A percentile compares a stretch with the other conserved stretches of the same genome.
These are phyloP conservation scores for Coptotermes formosanus DNA, from an alignment of 1,140 invertebrate species.

Conservation along the genomic window DNA sequence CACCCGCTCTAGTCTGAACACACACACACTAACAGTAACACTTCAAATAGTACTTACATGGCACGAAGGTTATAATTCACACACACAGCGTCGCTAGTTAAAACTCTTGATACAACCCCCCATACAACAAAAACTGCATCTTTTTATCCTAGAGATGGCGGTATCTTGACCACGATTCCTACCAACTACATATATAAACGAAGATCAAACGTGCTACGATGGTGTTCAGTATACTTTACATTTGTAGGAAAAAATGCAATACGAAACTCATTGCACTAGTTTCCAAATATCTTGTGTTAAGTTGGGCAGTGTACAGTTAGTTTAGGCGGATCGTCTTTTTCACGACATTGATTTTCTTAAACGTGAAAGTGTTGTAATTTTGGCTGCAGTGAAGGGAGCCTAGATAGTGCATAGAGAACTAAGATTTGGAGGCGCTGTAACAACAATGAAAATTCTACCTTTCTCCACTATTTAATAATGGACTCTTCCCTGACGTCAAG, in stretches of 20 bases:
- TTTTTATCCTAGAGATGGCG: conserved; percentile 6
- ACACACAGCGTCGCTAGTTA: neutral
- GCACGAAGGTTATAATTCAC: neutral
- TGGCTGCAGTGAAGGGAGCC: neutral
- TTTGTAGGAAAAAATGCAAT: neutral
- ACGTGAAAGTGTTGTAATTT: neutral
- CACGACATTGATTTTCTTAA: conserved; percentile 7
- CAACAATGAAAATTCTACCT: neutral
- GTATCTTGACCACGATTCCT: neutral
- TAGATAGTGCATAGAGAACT: neutral
- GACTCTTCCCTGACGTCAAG: neutral
- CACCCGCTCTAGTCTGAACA: neutral
- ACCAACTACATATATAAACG: neutral
- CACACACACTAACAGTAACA: neutral
- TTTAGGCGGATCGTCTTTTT: neutral
- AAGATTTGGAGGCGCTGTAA: neutral
- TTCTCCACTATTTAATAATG: neutral
- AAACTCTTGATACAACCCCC: neutral
- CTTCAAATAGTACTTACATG: neutral
- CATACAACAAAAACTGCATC: neutral
- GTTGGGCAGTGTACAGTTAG: neutral
- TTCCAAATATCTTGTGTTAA: neutral
- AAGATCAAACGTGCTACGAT: neutral
- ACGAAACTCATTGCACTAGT: neutral
- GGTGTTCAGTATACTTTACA: neutral